A percentile compares a stretch with the other conserved stretches of the same genome.
Evolutionary conservation across 2,113 vertebrate genomes (phyloP).

Genomic region (Amazona vittata): DNA sequence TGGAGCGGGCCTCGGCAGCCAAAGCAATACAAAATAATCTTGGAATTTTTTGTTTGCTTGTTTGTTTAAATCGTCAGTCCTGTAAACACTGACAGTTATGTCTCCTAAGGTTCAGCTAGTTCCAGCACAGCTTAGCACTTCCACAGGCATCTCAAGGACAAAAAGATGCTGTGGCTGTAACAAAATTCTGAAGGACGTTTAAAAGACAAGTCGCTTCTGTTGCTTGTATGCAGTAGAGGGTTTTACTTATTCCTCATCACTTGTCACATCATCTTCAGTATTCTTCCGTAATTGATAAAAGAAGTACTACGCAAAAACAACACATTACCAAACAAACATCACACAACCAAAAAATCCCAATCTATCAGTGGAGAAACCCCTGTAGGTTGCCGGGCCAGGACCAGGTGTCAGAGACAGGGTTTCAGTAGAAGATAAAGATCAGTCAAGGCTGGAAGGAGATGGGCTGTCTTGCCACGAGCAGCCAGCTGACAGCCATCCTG

Average conservation of each 20-base stretch:
- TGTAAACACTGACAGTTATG: neutral
- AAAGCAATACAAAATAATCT: neutral
- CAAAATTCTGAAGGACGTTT: neutral
- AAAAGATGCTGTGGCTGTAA: neutral
- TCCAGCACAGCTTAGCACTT: neutral
- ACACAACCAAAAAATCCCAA: neutral
- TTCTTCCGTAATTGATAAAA: neutral
- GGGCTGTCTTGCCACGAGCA: conserved; percentile 49
- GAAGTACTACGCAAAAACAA: neutral
- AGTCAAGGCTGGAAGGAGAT: conserved; percentile 21
- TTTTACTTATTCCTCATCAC: neutral
- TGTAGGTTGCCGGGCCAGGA: neutral
- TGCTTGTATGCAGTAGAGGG: neutral
- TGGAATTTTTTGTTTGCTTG: neutral
- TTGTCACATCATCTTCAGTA: neutral
- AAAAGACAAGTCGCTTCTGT: neutral
- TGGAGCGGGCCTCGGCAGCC: neutral
- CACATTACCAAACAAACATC: neutral
- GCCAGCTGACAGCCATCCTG: conserved; percentile 65
- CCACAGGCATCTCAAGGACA: neutral
- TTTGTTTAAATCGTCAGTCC: neutral
- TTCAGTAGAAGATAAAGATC: conserved; percentile 47
- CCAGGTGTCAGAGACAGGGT: neutral
- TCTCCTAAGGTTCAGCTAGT: neutral
- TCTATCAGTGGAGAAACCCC: neutral